Evolutionary conservation across 1,140 invertebrate genomes (phyloP).

Genomic region (Scylla paramamosain): DNA sequence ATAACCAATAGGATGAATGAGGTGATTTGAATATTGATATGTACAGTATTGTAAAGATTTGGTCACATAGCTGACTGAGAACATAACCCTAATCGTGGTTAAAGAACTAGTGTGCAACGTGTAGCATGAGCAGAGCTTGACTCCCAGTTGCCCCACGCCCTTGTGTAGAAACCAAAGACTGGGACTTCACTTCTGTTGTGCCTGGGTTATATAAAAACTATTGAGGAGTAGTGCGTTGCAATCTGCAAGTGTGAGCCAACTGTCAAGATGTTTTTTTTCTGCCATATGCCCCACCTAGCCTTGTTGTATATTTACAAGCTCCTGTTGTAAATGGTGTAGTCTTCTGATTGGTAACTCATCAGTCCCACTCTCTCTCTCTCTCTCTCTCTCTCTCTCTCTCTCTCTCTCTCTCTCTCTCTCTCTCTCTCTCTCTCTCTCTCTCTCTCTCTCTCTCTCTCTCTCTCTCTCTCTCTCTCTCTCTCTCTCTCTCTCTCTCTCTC

Average conservation of each 20-base stretch:
- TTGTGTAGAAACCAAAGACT: constrained; percentile 76
- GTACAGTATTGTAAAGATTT: constrained; percentile 76
- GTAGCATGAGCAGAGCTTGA: constrained; percentile 75
- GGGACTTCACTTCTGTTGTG: constrained; percentile 75
- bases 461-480: not conserved
- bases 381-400: constrained; percentile 12
- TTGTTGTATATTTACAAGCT: constrained; percentile 74
- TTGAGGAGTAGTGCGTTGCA: constrained; percentile 73
- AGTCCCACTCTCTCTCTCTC: constrained; percentile 43
- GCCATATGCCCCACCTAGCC: constrained; percentile 74
- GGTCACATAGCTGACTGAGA: constrained; percentile 73
- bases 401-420: not conserved
- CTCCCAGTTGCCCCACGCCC: constrained; percentile 69
- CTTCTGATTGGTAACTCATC: constrained; percentile 67
- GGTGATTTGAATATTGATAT: constrained; percentile 72
- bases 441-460: constrained; percentile 29
- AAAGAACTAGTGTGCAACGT: constrained; percentile 73
- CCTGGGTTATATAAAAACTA: constrained; percentile 68
- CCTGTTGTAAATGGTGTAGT: constrained; percentile 73
- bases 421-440: not conserved
- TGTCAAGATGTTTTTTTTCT: constrained; percentile 71
- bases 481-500: no score
- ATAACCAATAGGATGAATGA: constrained; percentile 71
- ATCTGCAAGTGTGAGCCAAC: constrained; percentile 73
- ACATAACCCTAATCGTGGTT: constrained; percentile 75